Evolutionary conservation across 2,797 vertebrate species (phyloP), one percentile per base, ranked within the genome.

Genomic region (Champsocephalus gunnari): DNA sequence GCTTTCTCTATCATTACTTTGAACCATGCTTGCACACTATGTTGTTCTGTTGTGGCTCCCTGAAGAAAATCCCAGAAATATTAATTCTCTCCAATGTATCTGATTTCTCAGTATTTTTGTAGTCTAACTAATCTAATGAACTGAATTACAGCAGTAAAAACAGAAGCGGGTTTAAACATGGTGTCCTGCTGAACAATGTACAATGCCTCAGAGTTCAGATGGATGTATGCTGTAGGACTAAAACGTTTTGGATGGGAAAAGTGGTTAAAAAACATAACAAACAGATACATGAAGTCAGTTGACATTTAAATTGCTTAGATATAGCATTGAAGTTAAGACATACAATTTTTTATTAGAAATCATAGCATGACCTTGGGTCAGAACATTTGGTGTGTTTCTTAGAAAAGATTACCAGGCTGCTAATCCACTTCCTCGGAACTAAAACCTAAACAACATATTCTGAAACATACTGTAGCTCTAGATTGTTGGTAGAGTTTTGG

Each of bases 261-360:
- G 12, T 53, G 28, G 51, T 16, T 5, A 49, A 11, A 55, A 55
- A 72, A 49, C 19, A 56, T n/a, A 38, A 59, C 8, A 38, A 38
- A 38, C 34, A 6, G 34, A 43, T 50, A 41, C 68, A 76, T 63
- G 43, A 38, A 73, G 41, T 71, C 53, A 17, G n/a, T 19, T n/a
- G 10, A 19, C 60, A 49, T 77, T 13, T n/a, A 56, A 61, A 63
- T 72, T 64, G 14, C 49, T 55, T 75, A 71, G 79, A 71, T 63
- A 60, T 58, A 50, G 60, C 53, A 12, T 28, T 28, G 28, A 28
- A 28, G 28, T 28, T 28, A 28, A 28, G 28, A 28, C 4, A 28
- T 28, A 28, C 28, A 1, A 28, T 28, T 28, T 28, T 28, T 28
- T 28, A 28, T 28, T 68, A 61, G 4, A 71, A 67, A 64, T 62